phyloP scores from a whole-genome alignment of 2,797 vertebrate species.

The Aotus griseimembra region DNA sequence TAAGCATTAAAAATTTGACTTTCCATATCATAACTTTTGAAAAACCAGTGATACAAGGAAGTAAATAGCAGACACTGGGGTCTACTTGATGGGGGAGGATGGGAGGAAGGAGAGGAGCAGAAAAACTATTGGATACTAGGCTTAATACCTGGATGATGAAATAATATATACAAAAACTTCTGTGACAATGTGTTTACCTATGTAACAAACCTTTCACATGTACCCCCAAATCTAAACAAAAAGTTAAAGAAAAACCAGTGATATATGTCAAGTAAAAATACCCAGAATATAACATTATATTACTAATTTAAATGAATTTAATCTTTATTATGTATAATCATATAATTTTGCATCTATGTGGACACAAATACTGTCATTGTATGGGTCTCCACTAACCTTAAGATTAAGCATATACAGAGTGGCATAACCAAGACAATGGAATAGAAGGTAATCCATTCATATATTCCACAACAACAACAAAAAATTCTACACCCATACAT shows the following conservation, averaged over 20 bases:
- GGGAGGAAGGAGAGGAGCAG: no score
- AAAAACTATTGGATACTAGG: no score
- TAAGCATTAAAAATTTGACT: neutral
- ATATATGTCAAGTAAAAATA: neutral
- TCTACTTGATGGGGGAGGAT: no score
- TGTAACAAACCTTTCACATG: no score
- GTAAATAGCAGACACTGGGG: no score
- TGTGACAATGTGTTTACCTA: no score
- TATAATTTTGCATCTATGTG: neutral
- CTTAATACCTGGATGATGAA: no score
- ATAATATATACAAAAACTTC: no score
- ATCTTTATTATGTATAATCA: neutral
- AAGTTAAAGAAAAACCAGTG: neutral
- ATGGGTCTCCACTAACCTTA: neutral
- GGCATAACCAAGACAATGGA: neutral
- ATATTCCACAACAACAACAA: neutral
- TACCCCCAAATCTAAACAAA: no score
- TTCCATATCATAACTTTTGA: neutral
- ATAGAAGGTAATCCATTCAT: neutral
- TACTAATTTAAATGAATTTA: slow-evolving; percentile 1
- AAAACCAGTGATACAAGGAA: neutral
- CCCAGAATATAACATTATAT: neutral
- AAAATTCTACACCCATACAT: neutral
- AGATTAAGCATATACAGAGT: neutral
- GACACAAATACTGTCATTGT: neutral